Evolutionary conservation across 2,113 vertebrate species (phyloP).

Genomic region (Onychorhynchus coronatus): DNA sequence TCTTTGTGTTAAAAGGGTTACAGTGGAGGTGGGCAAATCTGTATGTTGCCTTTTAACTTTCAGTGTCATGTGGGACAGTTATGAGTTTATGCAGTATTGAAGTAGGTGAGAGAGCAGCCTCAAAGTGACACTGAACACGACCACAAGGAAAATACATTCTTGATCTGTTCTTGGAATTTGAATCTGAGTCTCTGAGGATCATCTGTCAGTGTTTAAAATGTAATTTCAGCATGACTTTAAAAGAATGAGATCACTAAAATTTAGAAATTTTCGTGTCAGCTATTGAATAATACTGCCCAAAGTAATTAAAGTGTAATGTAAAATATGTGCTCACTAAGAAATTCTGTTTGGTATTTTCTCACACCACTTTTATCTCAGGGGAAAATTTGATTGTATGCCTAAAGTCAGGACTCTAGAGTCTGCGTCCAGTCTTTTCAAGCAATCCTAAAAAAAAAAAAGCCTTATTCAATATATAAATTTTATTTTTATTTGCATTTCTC

Average conservation of each 20-base stretch:
- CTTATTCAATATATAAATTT: not conserved
- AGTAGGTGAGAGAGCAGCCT: not conserved
- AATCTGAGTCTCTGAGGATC: not conserved
- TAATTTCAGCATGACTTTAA: not conserved
- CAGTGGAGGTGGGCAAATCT: not conserved
- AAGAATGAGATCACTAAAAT: not conserved
- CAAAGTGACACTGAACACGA: not conserved
- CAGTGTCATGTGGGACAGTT: not conserved
- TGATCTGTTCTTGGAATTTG: not conserved
- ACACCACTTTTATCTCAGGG: not conserved
- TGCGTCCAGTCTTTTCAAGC: not conserved
- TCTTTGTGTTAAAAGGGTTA: not conserved
- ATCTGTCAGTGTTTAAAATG: not conserved
- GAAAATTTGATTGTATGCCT: not conserved
- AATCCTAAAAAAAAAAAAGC: not conserved
- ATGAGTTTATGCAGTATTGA: not conserved
- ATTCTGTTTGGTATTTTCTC: not conserved
- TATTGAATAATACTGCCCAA: not conserved
- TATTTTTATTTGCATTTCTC: not conserved
- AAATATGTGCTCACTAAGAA: not conserved
- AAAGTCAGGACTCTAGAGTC: not conserved
- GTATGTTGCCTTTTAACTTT: not conserved
- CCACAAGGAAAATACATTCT: not conserved
- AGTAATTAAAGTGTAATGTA: not conserved
- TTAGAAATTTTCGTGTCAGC: not conserved